Conservation (phyloP, 1,140 invertebrate species). For the Rhizoglyphus robini region DNA sequence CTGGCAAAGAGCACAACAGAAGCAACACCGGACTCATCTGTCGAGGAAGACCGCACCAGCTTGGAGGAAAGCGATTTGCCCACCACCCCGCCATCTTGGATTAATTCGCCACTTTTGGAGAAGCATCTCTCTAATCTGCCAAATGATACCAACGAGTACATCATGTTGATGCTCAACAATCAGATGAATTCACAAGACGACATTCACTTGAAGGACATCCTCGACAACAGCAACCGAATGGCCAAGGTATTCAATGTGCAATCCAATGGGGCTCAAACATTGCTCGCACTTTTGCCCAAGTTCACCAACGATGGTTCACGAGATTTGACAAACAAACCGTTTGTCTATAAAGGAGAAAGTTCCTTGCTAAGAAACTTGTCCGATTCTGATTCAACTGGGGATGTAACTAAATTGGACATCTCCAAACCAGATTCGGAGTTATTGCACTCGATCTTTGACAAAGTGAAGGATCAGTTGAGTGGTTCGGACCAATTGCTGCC, state of each 20-base stretch:
- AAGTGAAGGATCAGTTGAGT: slow-evolving; percentile 11
- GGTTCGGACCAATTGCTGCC: neutral
- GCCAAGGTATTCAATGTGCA: slow-evolving; percentile 10
- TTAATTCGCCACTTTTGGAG: neutral
- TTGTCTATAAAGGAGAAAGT: slow-evolving; percentile 2
- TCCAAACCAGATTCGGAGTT: slow-evolving; percentile 3
- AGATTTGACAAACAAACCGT: neutral
- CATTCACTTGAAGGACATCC: neutral
- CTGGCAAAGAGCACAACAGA: neutral
- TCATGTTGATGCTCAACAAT: slow-evolving; percentile 19
- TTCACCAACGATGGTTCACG: neutral
- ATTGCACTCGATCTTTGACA: slow-evolving; percentile 6
- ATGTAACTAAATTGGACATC: slow-evolving; percentile 11
- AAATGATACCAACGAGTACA: slow-evolving; percentile 21
- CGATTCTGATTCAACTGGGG: neutral
- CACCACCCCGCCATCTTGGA: neutral
- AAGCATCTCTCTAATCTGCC: neutral
- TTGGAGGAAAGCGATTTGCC: neutral
- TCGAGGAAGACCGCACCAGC: too few relatives aligned
- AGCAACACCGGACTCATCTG: too few relatives aligned
- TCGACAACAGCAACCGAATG: neutral
- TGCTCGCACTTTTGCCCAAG: slow-evolving; percentile 6
- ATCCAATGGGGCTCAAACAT: slow-evolving; percentile 1
- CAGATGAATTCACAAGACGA: neutral
- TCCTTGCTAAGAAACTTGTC: neutral